These are phyloP conservation scores for Panthera uncia DNA, from an alignment of 2,113 vertebrate genomes.

Conservation along the genomic window DNA sequence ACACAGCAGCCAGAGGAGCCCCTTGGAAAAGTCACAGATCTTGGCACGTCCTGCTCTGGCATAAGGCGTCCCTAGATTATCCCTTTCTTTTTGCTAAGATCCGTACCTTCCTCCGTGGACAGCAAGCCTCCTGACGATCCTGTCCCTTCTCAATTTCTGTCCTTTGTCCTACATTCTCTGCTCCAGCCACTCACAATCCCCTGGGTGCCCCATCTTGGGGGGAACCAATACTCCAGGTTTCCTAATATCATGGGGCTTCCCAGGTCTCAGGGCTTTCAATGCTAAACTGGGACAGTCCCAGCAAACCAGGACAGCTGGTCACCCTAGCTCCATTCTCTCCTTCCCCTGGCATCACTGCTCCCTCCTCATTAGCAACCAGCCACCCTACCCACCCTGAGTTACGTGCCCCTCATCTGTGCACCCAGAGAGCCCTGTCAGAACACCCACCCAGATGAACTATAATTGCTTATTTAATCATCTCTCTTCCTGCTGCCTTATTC, in stretches of 20 bases:
- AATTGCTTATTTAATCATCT: neutral
- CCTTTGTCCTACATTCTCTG: neutral
- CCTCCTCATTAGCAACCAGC: neutral
- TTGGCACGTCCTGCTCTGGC: accelerated
- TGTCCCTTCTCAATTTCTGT: neutral
- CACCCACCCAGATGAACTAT: neutral
- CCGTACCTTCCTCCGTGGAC: accelerated
- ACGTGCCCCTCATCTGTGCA: neutral
- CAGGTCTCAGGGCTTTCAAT: neutral
- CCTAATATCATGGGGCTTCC: neutral
- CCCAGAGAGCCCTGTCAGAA: neutral
- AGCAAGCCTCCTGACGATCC: neutral
- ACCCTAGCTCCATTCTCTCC: neutral
- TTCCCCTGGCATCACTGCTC: no score
- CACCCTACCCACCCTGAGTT: neutral
- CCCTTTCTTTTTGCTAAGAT: neutral
- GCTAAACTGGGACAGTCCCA: neutral
- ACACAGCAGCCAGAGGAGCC: neutral
- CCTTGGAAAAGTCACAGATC: neutral
- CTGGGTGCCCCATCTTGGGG: accelerated
- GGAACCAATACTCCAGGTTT: neutral
- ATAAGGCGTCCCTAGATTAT: accelerated
- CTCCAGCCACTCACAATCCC: neutral
- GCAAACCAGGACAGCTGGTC: neutral
- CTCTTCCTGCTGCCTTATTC: neutral